Base-by-base conservation (phyloP, 2,888 invertebrate species). In the Cerceris rybyensis region DNA sequence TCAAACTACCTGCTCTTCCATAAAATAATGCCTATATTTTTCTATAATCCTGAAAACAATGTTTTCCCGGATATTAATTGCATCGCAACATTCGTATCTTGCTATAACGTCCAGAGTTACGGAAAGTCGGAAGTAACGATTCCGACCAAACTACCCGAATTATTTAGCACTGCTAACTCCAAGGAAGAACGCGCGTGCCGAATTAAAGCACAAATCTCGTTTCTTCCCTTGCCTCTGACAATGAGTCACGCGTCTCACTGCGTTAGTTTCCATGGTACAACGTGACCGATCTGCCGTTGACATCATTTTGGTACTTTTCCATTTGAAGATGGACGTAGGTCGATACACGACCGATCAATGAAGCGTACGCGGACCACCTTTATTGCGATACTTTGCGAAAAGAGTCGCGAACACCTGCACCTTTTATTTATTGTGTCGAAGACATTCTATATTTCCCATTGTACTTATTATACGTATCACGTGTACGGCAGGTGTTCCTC, bases 201-300 rank as follows among this genome's bases (percentile, higher is more conserved):
- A 16, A 16, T 54, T 54, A n/a, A 16, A 14, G 8, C 2, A 8
- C 13, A 41, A 70, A 70, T 65, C 65, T 70, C 54, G 65, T 75
- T 75, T 75, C 70, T 58, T 75, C 60, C 52, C 61, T 17, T 17
- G 13, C 16, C 6, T 6, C n/a, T n/a, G n/a, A n/a, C n/a, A n/a
- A 16, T 16, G 58, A 52, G 65, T 70, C 60, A 43, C 59, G 60
- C 59, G 55, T 59, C 59, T 60, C 59, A 64, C 55, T 58, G 65
- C 46, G 39, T 61, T 49, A 16, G 57, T 61, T 63, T 63, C 58
- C 41, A 52, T 42, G 63, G 16, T 46, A 42, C 43, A 70, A 39
- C 58, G 11, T 71, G 71, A 63, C 63, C 63, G 72, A 76, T 68
- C 63, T 63, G 58, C 68, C 52, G 67, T 17, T 58, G 67, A 67